A percentile compares a stretch with the other conserved stretches of the same genome.
Evolutionary conservation across 2,113 vertebrate genomes (phyloP).

Genomic region (Notarius lentiginosus): DNA sequence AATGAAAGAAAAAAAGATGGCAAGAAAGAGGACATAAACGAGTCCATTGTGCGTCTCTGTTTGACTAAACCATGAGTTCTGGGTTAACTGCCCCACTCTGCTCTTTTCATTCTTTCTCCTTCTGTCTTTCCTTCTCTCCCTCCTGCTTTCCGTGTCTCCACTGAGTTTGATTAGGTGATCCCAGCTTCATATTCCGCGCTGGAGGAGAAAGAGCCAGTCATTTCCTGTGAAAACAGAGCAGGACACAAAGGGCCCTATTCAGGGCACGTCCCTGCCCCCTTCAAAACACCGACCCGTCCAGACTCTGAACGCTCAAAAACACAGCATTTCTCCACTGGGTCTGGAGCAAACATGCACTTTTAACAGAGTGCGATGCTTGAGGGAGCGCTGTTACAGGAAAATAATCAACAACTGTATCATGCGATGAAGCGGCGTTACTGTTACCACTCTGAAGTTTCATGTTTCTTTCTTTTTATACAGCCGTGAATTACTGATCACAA

Average conservation of each 20-base stretch:
- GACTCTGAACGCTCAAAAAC: conserved; percentile 33
- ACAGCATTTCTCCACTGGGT: conserved; percentile 36
- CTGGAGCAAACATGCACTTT: not conserved
- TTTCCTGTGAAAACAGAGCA: conserved; percentile 87
- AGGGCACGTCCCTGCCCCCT: conserved; percentile 40
- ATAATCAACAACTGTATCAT: not conserved
- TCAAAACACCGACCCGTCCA: conserved; percentile 26
- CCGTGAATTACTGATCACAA: not conserved
- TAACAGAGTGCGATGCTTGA: not conserved
- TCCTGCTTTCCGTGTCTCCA: conserved; percentile 31
- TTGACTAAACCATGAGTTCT: conserved; percentile 77
- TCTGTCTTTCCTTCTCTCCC: not conserved
- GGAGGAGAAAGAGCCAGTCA: conserved; percentile 86
- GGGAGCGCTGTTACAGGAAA: not conserved
- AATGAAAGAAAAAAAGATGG: not conserved
- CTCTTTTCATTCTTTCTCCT: conserved; percentile 29
- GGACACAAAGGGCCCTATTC: conserved; percentile 86
- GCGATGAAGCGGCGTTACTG: not conserved
- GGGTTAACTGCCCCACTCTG: conserved; percentile 68
- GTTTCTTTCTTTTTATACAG: too few species aligned
- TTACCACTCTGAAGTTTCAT: not conserved
- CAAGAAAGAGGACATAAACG: conserved; percentile 70
- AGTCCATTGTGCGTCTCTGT: conserved; percentile 77
- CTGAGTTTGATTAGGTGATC: conserved; percentile 83
- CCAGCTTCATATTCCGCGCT: conserved; percentile 89